These are phyloP conservation scores for Saccopteryx leptura DNA, from an alignment of 2,113 vertebrate species.

Conservation along the genomic window DNA sequence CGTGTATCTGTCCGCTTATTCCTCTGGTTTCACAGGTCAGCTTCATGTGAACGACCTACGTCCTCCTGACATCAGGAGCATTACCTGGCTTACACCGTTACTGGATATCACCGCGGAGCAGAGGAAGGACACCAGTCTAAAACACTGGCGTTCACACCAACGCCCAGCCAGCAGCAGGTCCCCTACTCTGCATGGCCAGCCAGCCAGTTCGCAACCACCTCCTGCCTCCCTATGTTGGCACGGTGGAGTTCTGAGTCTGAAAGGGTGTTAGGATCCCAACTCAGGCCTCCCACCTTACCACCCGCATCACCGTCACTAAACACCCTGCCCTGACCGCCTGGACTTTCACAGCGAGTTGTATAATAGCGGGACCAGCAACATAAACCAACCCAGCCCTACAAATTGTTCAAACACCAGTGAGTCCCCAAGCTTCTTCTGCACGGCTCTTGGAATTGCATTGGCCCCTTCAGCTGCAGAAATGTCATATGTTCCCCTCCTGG, in stretches of 20 bases:
- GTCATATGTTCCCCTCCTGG: too few relatives aligned
- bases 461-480: background rate
- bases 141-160: background rate
- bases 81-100: background rate
- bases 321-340: background rate
- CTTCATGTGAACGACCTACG: background rate
- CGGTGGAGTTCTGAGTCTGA: background rate
- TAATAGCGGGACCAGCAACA: accelerated
- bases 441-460: background rate
- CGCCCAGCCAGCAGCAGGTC: background rate
- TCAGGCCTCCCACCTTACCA: background rate
- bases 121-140: background rate
- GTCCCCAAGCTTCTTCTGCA: background rate
- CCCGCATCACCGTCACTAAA: background rate
- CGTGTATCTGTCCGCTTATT: background rate
- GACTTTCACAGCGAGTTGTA: background rate
- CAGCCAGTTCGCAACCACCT: background rate
- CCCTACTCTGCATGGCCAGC: accelerated
- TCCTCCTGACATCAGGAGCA: background rate
- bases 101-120: background rate
- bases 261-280: background rate
- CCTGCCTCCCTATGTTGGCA: background rate
- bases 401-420: background rate
- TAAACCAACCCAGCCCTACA: too few relatives aligned
- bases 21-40: background rate